A percentile compares a stretch with the other conserved stretches of the same genome.
Conservation (phyloP, 1,140 invertebrate genomes). For the Cydia amplana region DNA sequence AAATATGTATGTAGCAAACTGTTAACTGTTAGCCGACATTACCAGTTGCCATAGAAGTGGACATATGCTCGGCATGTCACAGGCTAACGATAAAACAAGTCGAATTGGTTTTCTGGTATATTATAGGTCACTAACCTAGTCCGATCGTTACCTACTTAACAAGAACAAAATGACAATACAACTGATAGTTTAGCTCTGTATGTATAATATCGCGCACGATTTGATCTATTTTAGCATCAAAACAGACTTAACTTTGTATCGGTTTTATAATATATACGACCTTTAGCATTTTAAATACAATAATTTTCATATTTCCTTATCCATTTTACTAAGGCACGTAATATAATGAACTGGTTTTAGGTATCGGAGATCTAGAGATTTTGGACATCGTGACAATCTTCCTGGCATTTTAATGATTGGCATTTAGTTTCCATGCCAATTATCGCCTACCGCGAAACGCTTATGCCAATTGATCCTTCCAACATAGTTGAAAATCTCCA, state of each 20-base stretch:
- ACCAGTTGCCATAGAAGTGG: not conserved
- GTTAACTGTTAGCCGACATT: too few relatives aligned
- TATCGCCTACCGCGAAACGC: conserved; percentile 41
- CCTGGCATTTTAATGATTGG: conserved; percentile 26
- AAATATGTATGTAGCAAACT: too few relatives aligned
- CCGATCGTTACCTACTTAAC: not conserved
- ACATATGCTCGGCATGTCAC: not conserved
- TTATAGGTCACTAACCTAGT: not conserved
- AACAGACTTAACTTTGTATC: not conserved
- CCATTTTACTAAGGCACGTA: not conserved
- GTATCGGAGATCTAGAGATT: not conserved
- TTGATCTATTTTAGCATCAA: not conserved
- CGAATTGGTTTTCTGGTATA: not conserved
- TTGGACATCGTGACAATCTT: conserved; percentile 7
- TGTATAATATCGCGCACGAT: conserved; percentile 2
- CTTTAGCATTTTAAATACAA: not conserved
- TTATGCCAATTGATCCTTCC: conserved; percentile 42
- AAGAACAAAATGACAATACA: conserved; percentile 5
- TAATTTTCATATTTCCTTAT: conserved; percentile 14
- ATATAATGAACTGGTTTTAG: not conserved
- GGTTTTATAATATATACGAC: not conserved
- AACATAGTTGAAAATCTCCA: conserved; percentile 16
- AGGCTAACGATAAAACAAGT: not conserved
- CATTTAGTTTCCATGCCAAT: conserved; percentile 35
- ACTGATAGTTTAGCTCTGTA: not conserved